These are phyloP conservation scores for Coranthus polyacanthus DNA, from an alignment of 2,797 vertebrate genomes.

Conservation along the genomic window DNA sequence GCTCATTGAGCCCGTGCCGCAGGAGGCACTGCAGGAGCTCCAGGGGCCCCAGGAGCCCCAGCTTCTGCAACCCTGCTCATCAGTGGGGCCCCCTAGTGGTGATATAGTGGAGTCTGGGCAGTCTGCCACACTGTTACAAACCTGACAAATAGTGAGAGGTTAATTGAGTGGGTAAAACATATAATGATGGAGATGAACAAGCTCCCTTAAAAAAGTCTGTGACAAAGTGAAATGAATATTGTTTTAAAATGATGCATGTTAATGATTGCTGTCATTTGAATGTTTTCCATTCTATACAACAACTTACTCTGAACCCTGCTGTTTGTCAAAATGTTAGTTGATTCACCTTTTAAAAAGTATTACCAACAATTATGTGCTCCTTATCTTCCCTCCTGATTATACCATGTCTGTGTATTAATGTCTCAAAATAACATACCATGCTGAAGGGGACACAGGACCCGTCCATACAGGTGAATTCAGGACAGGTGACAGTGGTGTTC, in stretches of 20 bases:
- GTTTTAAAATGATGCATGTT: too few relatives aligned
- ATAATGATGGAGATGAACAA: not conserved
- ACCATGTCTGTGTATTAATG: not conserved
- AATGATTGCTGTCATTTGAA: too few relatives aligned
- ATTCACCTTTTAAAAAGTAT: too few relatives aligned
- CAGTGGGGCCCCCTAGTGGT: constrained; percentile 58
- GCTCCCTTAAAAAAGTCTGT: not conserved
- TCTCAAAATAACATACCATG: constrained; percentile 71
- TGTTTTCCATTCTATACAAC: too few relatives aligned
- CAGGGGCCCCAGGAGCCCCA: constrained; percentile 90
- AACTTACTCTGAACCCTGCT: too few relatives aligned
- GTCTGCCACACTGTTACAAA: constrained; percentile 88
- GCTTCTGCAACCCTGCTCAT: constrained; percentile 84
- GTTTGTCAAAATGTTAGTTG: too few relatives aligned
- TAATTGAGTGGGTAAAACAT: not conserved
- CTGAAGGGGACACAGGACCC: constrained; percentile 87
- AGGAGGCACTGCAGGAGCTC: constrained; percentile 86
- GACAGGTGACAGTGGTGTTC: constrained; percentile 80
- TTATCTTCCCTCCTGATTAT: not conserved
- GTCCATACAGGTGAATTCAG: constrained; percentile 86
- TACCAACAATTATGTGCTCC: not conserved
- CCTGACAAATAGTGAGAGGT: constrained; percentile 75
- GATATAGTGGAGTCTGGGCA: constrained; percentile 75
- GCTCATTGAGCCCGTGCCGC: constrained; percentile 84
- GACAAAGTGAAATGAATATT: too few relatives aligned